A percentile compares a stretch with the other conserved stretches of the same genome.
phyloP scores from a whole-genome alignment of 2,888 invertebrate genomes.

The Philopedon plagiatum region DNA sequence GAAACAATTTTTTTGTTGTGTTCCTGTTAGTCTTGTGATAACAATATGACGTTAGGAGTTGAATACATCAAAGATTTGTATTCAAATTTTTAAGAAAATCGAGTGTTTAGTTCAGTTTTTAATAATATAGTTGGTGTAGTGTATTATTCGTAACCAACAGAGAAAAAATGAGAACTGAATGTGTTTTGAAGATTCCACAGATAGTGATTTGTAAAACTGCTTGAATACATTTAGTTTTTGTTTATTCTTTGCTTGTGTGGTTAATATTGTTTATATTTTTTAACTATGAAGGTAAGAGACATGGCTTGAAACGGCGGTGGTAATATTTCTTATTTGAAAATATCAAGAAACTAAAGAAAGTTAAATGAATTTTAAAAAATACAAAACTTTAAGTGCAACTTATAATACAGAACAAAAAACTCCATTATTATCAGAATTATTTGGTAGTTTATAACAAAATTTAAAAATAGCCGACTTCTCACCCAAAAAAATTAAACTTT shows the following conservation, averaged over 20 bases:
- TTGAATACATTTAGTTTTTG: conserved; percentile 5
- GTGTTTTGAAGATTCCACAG: not conserved
- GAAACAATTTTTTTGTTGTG: not conserved
- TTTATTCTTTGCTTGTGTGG: not conserved
- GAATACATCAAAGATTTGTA: not conserved
- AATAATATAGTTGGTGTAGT: conserved; percentile 1
- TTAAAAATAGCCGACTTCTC: no score
- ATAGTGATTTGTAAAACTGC: not conserved
- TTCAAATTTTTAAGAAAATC: not conserved
- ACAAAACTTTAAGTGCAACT: no score
- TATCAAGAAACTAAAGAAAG: no score
- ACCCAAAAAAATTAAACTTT: no score
- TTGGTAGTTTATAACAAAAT: no score
- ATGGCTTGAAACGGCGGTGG: no score
- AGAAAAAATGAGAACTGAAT: not conserved
- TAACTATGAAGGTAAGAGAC: conserved; percentile 3
- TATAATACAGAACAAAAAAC: no score
- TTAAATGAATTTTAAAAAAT: no score
- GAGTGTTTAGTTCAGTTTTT: not conserved
- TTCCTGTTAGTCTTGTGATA: not conserved
- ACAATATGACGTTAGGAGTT: not conserved
- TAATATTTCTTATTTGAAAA: no score
- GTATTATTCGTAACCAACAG: not conserved
- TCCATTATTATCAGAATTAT: no score
- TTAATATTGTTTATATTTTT: not conserved